A percentile compares a stretch with the other conserved stretches of the same genome.
Evolutionary conservation across 2,888 invertebrate species (phyloP).

Genomic region (Calameuta filiformis): DNA sequence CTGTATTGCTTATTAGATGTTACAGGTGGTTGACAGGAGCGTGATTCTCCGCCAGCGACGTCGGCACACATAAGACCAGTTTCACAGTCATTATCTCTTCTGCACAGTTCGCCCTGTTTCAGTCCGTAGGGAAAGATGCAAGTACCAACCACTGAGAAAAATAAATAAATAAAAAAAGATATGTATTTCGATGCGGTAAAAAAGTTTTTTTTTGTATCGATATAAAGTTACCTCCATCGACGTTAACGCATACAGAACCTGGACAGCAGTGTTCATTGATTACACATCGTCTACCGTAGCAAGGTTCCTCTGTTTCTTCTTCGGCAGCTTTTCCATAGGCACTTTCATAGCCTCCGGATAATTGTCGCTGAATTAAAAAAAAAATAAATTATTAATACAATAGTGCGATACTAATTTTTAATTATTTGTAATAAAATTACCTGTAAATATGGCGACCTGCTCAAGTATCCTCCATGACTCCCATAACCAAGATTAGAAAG

Average conservation of each 20-base stretch:
- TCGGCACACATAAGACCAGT: slow-evolving; percentile 84
- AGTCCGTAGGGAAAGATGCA: slow-evolving; percentile 79
- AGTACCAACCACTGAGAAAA: slow-evolving; percentile 71
- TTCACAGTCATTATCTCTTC: slow-evolving; percentile 86
- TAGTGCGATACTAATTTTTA: no score
- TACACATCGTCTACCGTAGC: slow-evolving; percentile 80
- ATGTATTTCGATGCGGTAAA: not conserved
- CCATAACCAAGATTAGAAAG: slow-evolving; percentile 83
- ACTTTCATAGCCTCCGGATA: slow-evolving; percentile 49
- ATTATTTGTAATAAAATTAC: slow-evolving; percentile 56
- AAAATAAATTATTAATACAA: no score
- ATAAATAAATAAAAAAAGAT: not conserved
- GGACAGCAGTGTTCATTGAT: slow-evolving; percentile 88
- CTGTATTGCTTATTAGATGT: slow-evolving; percentile 83
- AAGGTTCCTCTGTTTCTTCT: slow-evolving; percentile 74
- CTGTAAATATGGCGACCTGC: slow-evolving; percentile 66
- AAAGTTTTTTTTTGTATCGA: not conserved
- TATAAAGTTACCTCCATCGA: slow-evolving; percentile 71
- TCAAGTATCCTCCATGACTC: slow-evolving; percentile 70
- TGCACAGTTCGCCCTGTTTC: slow-evolving; percentile 85
- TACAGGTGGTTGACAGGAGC: slow-evolving; percentile 83
- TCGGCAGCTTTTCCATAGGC: slow-evolving; percentile 67
- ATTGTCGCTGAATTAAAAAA: slow-evolving; percentile 42
- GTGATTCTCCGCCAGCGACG: slow-evolving; percentile 74
- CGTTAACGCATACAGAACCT: slow-evolving; percentile 79